Conservation (phyloP, 2,888 invertebrate genomes). For the Drosophila atripex region DNA sequence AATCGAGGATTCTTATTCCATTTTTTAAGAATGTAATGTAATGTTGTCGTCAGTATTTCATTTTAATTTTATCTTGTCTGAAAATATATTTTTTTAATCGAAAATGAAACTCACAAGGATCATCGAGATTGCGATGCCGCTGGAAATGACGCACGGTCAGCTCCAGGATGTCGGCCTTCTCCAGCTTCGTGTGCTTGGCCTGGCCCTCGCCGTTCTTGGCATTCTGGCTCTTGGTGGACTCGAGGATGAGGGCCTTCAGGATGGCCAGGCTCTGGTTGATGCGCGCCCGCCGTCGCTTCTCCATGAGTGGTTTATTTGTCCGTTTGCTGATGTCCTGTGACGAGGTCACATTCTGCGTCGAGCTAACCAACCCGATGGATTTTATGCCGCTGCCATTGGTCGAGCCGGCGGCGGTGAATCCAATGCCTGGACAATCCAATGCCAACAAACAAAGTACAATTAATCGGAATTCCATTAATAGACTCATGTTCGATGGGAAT, state of each 20-base stretch:
- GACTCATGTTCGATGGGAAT: neutral
- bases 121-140: conserved; percentile 88
- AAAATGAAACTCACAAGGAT: conserved; percentile 83
- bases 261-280: conserved; percentile 90
- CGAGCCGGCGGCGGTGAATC: conserved; percentile 72
- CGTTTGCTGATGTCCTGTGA: conserved; percentile 84
- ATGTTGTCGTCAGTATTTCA: too few species aligned
- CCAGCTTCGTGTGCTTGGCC: conserved; percentile 91
- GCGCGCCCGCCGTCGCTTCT: conserved; percentile 89
- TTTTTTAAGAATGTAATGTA: neutral
- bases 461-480: neutral
- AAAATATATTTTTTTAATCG: neutral
- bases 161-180: conserved; percentile 92
- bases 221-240: conserved; percentile 86
- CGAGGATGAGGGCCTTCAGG: conserved; percentile 89
- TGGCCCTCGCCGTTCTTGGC: conserved; percentile 85
- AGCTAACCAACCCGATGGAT: conserved; percentile 81
- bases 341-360: conserved; percentile 82
- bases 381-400: conserved; percentile 77
- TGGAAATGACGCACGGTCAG: conserved; percentile 93
- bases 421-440: conserved; percentile 66
- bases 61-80: too few species aligned
- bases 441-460: conserved; percentile 9
- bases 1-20: neutral
- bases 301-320: conserved; percentile 92